Conservation (phyloP, 2,113 vertebrate species). For the Phodopus roborovskii region DNA sequence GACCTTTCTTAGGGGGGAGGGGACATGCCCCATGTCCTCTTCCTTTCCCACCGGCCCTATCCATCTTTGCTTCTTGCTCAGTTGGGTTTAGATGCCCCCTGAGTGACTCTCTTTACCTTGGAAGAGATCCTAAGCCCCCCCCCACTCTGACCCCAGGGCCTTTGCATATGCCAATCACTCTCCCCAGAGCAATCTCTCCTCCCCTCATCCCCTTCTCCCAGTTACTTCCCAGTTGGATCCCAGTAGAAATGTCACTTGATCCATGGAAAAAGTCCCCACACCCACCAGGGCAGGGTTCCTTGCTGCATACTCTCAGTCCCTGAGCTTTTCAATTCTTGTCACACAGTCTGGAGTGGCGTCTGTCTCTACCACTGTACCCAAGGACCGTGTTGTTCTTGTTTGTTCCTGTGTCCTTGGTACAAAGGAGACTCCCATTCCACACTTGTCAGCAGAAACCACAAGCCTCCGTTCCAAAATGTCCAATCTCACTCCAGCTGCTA, state of each 20-base stretch:
- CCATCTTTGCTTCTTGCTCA: not conserved
- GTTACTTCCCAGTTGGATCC: not conserved
- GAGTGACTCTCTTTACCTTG: not conserved
- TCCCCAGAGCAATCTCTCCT: not conserved
- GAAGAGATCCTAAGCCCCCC: not conserved
- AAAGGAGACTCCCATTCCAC: not conserved
- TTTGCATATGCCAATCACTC: not conserved
- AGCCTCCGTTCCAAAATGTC: not conserved
- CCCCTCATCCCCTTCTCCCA: not conserved
- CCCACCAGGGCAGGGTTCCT: not conserved
- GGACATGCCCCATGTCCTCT: not conserved
- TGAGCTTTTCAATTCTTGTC: not conserved
- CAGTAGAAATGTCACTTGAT: not conserved
- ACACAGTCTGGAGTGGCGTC: not conserved
- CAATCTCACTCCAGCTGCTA: not conserved
- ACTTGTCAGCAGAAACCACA: conserved; percentile 52
- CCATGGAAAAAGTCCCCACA: not conserved
- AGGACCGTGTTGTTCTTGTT: not conserved
- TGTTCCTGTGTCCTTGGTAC: conserved; percentile 20
- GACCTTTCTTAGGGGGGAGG: not conserved
- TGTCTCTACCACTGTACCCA: not conserved
- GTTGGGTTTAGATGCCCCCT: not conserved
- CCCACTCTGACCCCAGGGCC: not conserved
- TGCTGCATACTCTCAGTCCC: not conserved
- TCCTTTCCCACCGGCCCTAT: not conserved